Conservation (phyloP, 1,140 invertebrate species). For the Paraescarpia echinospica region DNA sequence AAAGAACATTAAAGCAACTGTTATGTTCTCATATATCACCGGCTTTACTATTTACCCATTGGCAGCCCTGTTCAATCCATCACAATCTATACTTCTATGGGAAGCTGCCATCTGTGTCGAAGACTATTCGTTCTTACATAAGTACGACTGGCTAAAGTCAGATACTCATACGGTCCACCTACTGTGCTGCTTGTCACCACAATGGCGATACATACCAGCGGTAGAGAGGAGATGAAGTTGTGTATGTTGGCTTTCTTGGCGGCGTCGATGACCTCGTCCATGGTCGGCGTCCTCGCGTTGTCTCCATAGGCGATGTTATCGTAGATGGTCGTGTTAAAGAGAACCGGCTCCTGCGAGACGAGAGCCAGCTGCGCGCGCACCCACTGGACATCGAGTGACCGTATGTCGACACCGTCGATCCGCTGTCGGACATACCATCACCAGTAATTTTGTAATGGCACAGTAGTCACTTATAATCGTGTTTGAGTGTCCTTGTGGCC, state of each 20-base stretch:
- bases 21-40: too few relatives aligned
- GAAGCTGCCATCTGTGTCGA: too few relatives aligned
- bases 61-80: too few relatives aligned
- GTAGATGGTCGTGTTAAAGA: conserved; percentile 82
- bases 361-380: conserved; percentile 38
- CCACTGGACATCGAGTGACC: conserved; percentile 28
- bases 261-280: conserved; percentile 63
- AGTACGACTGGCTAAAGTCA: too few relatives aligned
- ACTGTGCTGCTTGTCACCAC: background rate
- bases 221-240: conserved; percentile 74
- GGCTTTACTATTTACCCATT: too few relatives aligned
- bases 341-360: conserved; percentile 38
- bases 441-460: too few relatives aligned
- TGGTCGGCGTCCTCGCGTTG: conserved; percentile 56
- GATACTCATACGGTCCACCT: background rate
- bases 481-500: too few relatives aligned
- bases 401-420: background rate
- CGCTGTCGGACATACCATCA: background rate
- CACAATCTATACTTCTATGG: too few relatives aligned
- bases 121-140: too few relatives aligned
- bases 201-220: conserved; percentile 46
- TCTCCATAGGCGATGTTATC: conserved; percentile 92
- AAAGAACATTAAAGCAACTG: too few relatives aligned
- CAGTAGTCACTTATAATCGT: too few relatives aligned
- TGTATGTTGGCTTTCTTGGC: conserved; percentile 83